Evolutionary conservation across 1,140 invertebrate genomes (phyloP), one percentile per base, ranked within the genome.

Genomic region (Ylistrum balloti): DNA sequence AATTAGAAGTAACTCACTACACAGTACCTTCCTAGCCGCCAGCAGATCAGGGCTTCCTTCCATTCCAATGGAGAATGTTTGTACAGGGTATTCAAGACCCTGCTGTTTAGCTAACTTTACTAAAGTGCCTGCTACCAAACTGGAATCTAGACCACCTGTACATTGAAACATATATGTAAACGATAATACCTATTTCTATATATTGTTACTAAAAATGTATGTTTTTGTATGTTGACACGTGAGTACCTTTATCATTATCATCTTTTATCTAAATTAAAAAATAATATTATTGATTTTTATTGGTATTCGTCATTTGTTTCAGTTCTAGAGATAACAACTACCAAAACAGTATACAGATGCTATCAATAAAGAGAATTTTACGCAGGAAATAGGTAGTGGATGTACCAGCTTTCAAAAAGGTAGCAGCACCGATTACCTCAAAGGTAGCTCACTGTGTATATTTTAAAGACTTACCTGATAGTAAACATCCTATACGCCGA

Each of bases 31-130:
- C 94, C 97, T 97, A 2, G 98, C 98, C n/a, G 98, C 98, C 88
- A 97, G 92, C 32, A 99, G 97, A 96, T 99, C 98, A 15, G 98
- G 98, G 93, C 98, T 98, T 86, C 97, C 97, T 41, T 97, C 97
- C 97, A 99, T 98, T 33, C 98, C 98, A 93, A 99, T 98, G 0
- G 98, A 97, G 95, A 99, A 99, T 38, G 98, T 98, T 96, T 98
- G 97, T 35, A 97, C 94, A 15, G 93, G 93, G 86, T 96, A 96
- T 0, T 87, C 33, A 5, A 96, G 48, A 28, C 92, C 93, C 9
- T 89, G 33, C 17, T 85, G 28, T 11, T 74, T 85, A 9, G 28
- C 34, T 17, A 88, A 33, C 22, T 56, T 38, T 7, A 33, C 32
- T 11, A 88, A 15, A 5, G 41, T 1, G 17, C 28, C 22, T 33